phyloP scores from a whole-genome alignment of 2,888 invertebrate genomes.

The Acrobasis repandana region DNA sequence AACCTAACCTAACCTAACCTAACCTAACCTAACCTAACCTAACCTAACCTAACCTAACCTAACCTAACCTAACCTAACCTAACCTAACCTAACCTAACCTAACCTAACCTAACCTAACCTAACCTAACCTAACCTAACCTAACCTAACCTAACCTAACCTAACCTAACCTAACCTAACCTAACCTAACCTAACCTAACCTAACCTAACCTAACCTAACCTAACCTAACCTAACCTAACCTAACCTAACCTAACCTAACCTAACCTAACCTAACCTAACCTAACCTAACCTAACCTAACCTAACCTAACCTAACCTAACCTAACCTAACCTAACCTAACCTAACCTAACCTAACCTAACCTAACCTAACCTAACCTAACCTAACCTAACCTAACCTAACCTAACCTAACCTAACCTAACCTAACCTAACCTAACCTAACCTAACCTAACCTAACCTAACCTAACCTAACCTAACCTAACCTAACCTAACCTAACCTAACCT shows the following conservation, averaged over 20 bases:
- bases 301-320: constrained; percentile 35
- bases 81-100: constrained; percentile 27
- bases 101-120: constrained; percentile 29
- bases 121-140: constrained; percentile 29
- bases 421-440: constrained; percentile 35
- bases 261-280: constrained; percentile 35
- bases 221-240: constrained; percentile 33
- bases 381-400: constrained; percentile 28
- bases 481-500: constrained; percentile 34
- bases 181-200: constrained; percentile 29
- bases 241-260: constrained; percentile 35
- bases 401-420: constrained; percentile 35
- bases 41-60: constrained; percentile 31
- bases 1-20: constrained; percentile 31
- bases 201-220: constrained; percentile 28
- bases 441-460: constrained; percentile 34
- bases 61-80: constrained; percentile 28
- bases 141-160: constrained; percentile 29
- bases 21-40: constrained; percentile 32
- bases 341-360: constrained; percentile 35
- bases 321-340: constrained; percentile 35
- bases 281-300: constrained; percentile 35
- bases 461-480: constrained; percentile 35
- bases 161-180: constrained; percentile 30
- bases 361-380: constrained; percentile 23